Base-by-base conservation (phyloP, 2,888 invertebrate species). In the Rutpela maculata region DNA sequence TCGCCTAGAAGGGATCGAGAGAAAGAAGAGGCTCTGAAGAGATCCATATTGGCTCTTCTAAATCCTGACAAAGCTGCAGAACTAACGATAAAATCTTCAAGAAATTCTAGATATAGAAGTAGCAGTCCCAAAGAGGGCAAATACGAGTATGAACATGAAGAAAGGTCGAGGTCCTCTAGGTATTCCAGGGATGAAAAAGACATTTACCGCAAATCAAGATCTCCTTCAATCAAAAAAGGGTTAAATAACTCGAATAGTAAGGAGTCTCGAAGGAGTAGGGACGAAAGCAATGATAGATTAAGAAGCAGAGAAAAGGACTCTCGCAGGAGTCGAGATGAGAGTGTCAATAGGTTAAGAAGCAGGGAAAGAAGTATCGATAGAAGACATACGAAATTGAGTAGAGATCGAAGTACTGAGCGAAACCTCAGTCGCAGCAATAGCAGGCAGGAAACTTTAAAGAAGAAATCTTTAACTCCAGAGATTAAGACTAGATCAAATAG, bases 281-380 rank as follows among this genome's bases (percentile, higher is more conserved):
- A 19, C 50, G 63, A 65, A 19, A 66, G 50, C 22, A 43, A 55
- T 10, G 60, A 56, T 35, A 38, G 65, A 38, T 50, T 50, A 50
- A 50, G 50, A 7, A 50, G 50, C 50, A 50, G 50, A 50, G 50
- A 50, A n/a, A 50, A 6, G n/a, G 50, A 50, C 6, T 50, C 50
- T n/a, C 50, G n/a, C 50, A 50, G n/a, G 7, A 50, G 50, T 6
- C 15, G 50, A 50, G 50, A 50, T n/a, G n/a, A 50, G n/a, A 50
- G 50, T n/a, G 2, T 50, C n/a, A 26, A 22, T 12, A 35, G 62
- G 35, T 9, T 31, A 22, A 62, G 35, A n/a, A 62, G 26, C 19
- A 59, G 57, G 43, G 76, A 80, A 1, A 57, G 31, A n/a, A 70
- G 50, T 43, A 83, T 85, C 1, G 85, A 86, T 69, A 83, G 87